Evolutionary conservation across 1,140 invertebrate genomes (phyloP), one percentile per base, ranked within the genome.

Genomic region (Thaumetopoea pityocampa): DNA sequence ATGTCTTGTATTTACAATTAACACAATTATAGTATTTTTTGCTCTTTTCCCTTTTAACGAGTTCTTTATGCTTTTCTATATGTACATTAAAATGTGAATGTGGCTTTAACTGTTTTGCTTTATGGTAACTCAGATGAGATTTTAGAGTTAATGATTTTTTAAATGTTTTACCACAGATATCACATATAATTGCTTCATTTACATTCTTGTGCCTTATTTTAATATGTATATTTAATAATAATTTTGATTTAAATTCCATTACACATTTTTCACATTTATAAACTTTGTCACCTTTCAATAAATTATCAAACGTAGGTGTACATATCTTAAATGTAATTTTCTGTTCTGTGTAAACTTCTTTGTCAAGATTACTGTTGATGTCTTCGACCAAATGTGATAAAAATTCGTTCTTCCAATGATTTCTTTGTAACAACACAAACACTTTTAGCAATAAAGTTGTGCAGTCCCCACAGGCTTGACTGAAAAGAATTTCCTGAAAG

Each of bases 401-500:
- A 3, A 50, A 33, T 29, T 49, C 56, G 19, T 58, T 49, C 30
- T 42, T 57, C 6, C 22, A 9, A 15, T 16, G 16, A 4, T 27
- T 30, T 5, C 11, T 23, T 40, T 43, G 32, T 28, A 76, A 33
- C 9, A 26, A 32, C 1, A 58, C 36, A 28, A 59, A 76, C 18
- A 64, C 59, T 37, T 49, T 61, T 5, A 64, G 45, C 8, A 76
- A 29, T 8, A 66, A 28, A 16, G 59, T 46, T 4, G 37, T 29
- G 16, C 71, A 76, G 2, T 36, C 14, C n/a, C 47, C 26, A 34
- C 71, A 76, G 0, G 45, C 46, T 32, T 62, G 57, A 11, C 41
- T 19, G 16, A 58, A 51, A 17, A 49, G 18, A 10, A 61, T 36
- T 15, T 72, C 57, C 71, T 76, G 45, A 57, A 70, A 69, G 34